Evolutionary conservation across 2,797 vertebrate genomes (phyloP).

Genomic region (Gobio occitaniae): DNA sequence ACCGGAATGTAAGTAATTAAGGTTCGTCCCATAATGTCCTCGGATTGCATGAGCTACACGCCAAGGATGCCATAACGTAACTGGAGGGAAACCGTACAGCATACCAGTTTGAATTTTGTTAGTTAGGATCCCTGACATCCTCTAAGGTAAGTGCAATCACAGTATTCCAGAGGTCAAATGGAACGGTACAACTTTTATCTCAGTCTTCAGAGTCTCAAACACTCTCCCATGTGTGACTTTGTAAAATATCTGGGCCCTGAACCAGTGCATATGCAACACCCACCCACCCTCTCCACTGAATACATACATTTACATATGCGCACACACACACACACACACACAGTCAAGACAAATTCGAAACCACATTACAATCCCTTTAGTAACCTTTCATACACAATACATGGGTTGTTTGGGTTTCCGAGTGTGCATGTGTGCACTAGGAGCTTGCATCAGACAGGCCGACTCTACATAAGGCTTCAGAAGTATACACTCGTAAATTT

Average conservation of each 20-base stretch:
- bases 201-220: not conserved
- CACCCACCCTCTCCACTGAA: conserved; percentile 9
- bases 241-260: conserved; percentile 33
- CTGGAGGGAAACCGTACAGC: conserved; percentile 28
- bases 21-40: conserved; percentile 8
- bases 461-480: conserved; percentile 74
- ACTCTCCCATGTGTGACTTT: conserved; percentile 39
- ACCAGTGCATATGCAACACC: conserved; percentile 9
- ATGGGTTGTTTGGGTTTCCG: conserved; percentile 64
- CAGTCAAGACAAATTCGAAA: conserved; percentile 35
- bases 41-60: conserved; percentile 26
- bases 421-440: conserved; percentile 71
- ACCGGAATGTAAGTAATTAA: conserved; percentile 52
- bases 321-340: conserved; percentile 31
- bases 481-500: conserved; percentile 36
- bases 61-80: conserved; percentile 33
- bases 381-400: conserved; percentile 68
- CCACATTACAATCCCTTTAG: conserved; percentile 72
- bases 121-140: conserved; percentile 41
- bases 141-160: conserved; percentile 56
- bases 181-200: conserved; percentile 30
- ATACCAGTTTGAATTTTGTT: conserved; percentile 33
- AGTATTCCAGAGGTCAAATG: conserved; percentile 55
- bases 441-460: conserved; percentile 72
- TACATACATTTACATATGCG: conserved; percentile 5